Evolutionary conservation across 2,797 vertebrate species (phyloP).

Genomic region (Leuciscus waleckii): DNA sequence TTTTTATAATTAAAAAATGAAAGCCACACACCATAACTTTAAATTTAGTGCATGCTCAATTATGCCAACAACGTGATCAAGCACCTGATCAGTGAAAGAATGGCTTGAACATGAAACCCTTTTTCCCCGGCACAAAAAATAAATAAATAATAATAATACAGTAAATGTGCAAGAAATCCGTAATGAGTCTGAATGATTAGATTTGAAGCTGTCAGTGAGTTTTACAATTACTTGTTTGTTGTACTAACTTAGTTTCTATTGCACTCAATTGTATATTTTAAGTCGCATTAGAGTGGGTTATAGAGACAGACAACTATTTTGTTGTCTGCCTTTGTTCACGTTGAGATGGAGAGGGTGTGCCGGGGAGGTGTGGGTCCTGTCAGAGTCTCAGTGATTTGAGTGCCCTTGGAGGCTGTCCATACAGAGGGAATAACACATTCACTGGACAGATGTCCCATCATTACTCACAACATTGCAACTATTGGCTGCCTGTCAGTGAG

Average conservation of each 20-base stretch:
- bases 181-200: neutral
- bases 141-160: neutral
- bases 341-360: slow-evolving; percentile 57
- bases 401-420: slow-evolving; percentile 67
- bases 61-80: neutral
- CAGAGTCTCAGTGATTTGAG: slow-evolving; percentile 57
- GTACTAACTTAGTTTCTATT: neutral
- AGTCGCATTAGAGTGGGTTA: slow-evolving; percentile 10
- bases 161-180: neutral
- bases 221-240: neutral
- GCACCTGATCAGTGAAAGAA: neutral
- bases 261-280: neutral
- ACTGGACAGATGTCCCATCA: slow-evolving; percentile 64
- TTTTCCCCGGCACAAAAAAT: neutral
- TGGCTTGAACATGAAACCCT: neutral
- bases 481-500: slow-evolving; percentile 57
- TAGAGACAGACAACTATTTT: slow-evolving; percentile 3
- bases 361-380: slow-evolving; percentile 46
- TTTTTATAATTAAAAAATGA: neutral
- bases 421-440: slow-evolving; percentile 68
- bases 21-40: neutral
- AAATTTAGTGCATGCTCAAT: neutral
- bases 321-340: slow-evolving; percentile 44
- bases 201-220: neutral
- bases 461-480: slow-evolving; percentile 62